Evolutionary conservation across 2,888 invertebrate species (phyloP).

Genomic region (Pollenia amentaria): DNA sequence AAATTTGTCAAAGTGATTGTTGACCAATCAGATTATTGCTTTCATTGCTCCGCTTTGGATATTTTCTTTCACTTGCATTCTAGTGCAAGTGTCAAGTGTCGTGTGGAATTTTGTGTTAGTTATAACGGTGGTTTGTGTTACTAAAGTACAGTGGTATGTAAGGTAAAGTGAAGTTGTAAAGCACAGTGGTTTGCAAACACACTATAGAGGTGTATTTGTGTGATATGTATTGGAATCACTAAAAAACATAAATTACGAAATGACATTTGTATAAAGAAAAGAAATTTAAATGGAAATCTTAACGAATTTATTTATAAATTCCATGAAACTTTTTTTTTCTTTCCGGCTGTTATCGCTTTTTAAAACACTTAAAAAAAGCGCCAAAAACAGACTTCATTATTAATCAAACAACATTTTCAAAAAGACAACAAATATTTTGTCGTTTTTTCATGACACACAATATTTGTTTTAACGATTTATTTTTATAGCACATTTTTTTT

Average conservation of each 20-base stretch:
- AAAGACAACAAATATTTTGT: not conserved
- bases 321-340: conserved; percentile 41
- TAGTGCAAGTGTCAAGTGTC: too few species aligned
- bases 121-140: too few species aligned
- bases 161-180: too few species aligned
- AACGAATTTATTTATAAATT: conserved; percentile 44
- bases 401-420: not conserved
- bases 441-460: not conserved
- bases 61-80: too few species aligned
- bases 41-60: too few species aligned
- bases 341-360: conserved; percentile 51
- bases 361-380: not conserved
- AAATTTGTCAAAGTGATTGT: too few species aligned
- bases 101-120: too few species aligned
- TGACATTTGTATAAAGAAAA: not conserved
- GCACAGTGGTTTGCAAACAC: too few species aligned
- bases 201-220: too few species aligned
- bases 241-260: not conserved
- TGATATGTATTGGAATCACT: too few species aligned
- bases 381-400: not conserved
- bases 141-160: too few species aligned
- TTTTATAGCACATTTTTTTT: conserved; percentile 27
- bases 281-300: conserved; percentile 22
- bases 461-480: conserved; percentile 33
- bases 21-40: too few species aligned